phyloP scores from a whole-genome alignment of 2,113 vertebrate species.

The Coracopsis vasa region DNA sequence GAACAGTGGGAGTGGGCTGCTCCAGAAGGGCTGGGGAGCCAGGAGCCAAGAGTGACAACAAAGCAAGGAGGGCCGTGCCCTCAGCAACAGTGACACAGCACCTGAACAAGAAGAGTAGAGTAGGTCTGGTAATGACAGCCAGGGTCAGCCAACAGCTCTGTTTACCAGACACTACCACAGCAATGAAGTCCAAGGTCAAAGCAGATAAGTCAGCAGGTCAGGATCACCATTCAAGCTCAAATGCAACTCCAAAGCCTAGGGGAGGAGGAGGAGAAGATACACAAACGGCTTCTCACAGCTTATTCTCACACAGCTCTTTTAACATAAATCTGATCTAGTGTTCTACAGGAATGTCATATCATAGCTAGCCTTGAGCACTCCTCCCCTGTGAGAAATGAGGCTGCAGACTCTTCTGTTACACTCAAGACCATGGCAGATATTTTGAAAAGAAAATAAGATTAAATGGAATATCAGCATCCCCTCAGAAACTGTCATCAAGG shows the following conservation, averaged over 20 bases:
- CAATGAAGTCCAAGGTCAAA: background rate
- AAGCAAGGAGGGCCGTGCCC: background rate
- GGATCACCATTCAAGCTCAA: background rate
- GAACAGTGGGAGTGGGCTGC: background rate
- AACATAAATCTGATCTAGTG: background rate
- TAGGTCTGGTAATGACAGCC: fast-evolving
- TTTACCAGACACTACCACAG: background rate
- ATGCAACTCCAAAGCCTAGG: fast-evolving
- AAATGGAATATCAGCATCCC: background rate
- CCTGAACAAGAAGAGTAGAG: background rate
- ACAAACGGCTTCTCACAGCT: background rate
- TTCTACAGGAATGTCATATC: background rate
- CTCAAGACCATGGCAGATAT: background rate
- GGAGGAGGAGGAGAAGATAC: background rate
- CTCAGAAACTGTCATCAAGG: background rate
- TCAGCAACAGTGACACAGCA: fast-evolving
- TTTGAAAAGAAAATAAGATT: background rate
- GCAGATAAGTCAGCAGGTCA: background rate
- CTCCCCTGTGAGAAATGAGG: background rate
- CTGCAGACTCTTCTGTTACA: background rate
- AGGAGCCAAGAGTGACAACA: background rate
- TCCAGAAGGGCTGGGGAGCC: background rate
- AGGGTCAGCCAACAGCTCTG: background rate
- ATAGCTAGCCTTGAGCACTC: background rate
- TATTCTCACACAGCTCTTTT: background rate